These are phyloP conservation scores for Caenorhabditis becei DNA, from an alignment of 2,888 invertebrate genomes.

Conservation along the genomic window DNA sequence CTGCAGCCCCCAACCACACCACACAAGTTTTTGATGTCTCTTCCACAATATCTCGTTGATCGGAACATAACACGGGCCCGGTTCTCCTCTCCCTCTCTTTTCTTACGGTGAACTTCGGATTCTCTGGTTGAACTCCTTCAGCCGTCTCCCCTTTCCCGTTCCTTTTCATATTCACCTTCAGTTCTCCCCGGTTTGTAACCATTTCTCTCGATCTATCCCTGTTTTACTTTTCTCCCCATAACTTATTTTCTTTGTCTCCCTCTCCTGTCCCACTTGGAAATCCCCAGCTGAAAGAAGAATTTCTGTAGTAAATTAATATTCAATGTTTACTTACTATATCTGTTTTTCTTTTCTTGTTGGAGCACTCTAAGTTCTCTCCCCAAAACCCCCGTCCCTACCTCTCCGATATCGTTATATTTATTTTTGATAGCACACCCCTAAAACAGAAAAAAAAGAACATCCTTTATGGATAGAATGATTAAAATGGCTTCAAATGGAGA, in stretches of 20 bases:
- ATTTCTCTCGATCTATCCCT: slow-evolving; percentile 34
- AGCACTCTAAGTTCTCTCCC: too few relatives aligned
- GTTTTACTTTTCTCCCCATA: slow-evolving; percentile 22
- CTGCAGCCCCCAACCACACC: slow-evolving; percentile 26
- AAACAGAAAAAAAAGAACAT: not conserved
- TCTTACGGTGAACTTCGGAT: not conserved
- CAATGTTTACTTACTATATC: slow-evolving; percentile 2
- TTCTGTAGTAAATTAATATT: slow-evolving; percentile 43
- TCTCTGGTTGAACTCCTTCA: not conserved
- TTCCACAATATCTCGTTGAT: slow-evolving; percentile 46
- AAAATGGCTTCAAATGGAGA: slow-evolving; percentile 52
- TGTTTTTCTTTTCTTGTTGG: slow-evolving; percentile 5
- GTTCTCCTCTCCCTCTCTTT: slow-evolving; percentile 21
- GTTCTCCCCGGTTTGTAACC: slow-evolving; percentile 17
- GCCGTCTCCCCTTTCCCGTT: not conserved
- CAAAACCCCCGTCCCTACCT: slow-evolving; percentile 1
- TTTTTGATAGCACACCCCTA: slow-evolving; percentile 27
- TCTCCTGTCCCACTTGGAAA: not conserved
- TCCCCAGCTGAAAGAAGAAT: slow-evolving; percentile 4
- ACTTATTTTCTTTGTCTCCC: slow-evolving; percentile 48
- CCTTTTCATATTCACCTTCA: slow-evolving; percentile 9
- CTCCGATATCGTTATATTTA: slow-evolving; percentile 40
- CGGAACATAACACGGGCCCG: slow-evolving; percentile 50
- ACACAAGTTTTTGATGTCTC: slow-evolving; percentile 9
- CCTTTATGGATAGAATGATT: slow-evolving; percentile 41